Evolutionary conservation across 1,140 invertebrate species (phyloP).

Genomic region (Oryzaephilus surinamensis): DNA sequence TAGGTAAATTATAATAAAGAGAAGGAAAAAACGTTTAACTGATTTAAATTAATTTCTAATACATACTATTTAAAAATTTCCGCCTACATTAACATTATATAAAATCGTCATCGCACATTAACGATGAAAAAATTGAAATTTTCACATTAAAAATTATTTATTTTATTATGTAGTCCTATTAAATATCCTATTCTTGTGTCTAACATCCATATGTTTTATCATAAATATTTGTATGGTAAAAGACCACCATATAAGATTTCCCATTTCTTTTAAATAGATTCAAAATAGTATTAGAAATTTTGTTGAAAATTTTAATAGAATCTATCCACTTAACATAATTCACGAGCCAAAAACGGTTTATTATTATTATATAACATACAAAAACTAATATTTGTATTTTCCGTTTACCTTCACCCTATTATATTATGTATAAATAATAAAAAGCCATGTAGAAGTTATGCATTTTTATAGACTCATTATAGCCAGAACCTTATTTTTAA

Average conservation of each 20-base stretch:
- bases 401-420: constrained; percentile 24
- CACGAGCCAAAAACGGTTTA: constrained; percentile 14
- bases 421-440: too few relatives aligned
- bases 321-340: constrained; percentile 17
- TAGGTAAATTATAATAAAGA: too few relatives aligned
- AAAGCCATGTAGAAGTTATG: too few relatives aligned
- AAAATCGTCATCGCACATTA: not conserved
- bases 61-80: not conserved
- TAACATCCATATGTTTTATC: too few relatives aligned
- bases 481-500: too few relatives aligned
- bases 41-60: too few relatives aligned
- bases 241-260: too few relatives aligned
- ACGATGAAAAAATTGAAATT: not conserved
- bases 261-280: constrained; percentile 6
- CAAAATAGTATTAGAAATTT: constrained; percentile 5
- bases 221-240: too few relatives aligned
- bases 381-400: constrained; percentile 23
- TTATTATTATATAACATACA: constrained; percentile 22
- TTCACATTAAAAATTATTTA: constrained; percentile 2
- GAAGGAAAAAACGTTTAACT: too few relatives aligned
- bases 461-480: constrained; percentile 27
- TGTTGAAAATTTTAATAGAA: too few relatives aligned
- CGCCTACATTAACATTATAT: not conserved
- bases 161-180: constrained; percentile 1
- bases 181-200: constrained; percentile 7